Percentiles rank a stretch among this genome's conserved stretches.
Conservation (phyloP, 2,888 invertebrate species). For the Oscheius onirici region DNA sequence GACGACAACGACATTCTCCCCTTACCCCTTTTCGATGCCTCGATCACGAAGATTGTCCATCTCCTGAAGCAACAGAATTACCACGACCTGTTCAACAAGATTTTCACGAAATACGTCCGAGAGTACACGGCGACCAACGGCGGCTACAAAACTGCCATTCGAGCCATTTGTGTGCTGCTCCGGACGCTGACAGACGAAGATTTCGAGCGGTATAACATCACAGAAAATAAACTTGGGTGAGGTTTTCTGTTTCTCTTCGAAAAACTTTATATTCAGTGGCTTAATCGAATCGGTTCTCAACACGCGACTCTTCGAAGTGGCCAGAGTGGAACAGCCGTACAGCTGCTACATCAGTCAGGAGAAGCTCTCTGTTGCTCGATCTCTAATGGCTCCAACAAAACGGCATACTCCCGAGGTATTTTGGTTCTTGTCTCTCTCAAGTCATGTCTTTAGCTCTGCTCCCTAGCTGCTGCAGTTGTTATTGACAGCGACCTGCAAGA, state of each 20-base stretch:
- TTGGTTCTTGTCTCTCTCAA: neutral
- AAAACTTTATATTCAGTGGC: constrained; percentile 2
- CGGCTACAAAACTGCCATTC: constrained; percentile 27
- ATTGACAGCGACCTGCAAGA: constrained; percentile 25
- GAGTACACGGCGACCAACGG: neutral
- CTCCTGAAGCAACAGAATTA: neutral
- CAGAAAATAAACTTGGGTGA: constrained; percentile 13
- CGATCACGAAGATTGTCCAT: constrained; percentile 22
- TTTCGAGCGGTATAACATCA: neutral
- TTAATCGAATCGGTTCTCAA: neutral
- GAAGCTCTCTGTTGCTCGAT: neutral
- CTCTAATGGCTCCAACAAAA: constrained; percentile 19
- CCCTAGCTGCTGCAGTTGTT: constrained; percentile 21
- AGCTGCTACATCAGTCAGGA: neutral
- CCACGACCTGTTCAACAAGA: neutral
- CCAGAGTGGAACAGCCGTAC: constrained; percentile 11
- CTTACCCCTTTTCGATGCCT: constrained; percentile 24
- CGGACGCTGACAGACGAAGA: constrained; percentile 8
- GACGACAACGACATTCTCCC: constrained; percentile 10
- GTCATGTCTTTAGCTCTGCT: constrained; percentile 6
- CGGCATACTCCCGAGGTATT: constrained; percentile 26
- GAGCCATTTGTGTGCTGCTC: constrained; percentile 31
- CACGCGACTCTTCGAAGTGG: constrained; percentile 26
- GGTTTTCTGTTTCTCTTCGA: neutral
- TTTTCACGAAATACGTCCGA: neutral